Percentiles rank a stretch among this genome's conserved stretches.
These are phyloP conservation scores for Neogale vison DNA, from an alignment of 2,113 vertebrate genomes.

Conservation along the genomic window DNA sequence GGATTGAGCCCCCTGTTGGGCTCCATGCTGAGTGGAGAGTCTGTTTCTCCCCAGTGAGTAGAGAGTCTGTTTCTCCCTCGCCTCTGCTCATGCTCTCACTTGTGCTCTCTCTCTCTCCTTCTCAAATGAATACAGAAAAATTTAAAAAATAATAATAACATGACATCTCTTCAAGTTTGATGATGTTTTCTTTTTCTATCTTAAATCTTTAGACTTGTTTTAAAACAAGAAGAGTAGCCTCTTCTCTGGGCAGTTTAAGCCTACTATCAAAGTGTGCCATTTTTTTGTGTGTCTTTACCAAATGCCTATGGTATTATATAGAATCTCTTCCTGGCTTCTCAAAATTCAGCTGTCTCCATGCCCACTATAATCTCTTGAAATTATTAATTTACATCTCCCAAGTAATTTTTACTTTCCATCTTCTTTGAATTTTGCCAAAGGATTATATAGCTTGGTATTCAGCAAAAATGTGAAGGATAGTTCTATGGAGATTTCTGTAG, in stretches of 20 bases:
- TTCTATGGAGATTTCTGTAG: neutral
- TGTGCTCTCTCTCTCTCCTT: neutral
- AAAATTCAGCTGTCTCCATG: neutral
- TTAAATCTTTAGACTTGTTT: neutral
- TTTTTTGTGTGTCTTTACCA: neutral
- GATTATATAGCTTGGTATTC: neutral
- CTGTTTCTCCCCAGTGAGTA: no score
- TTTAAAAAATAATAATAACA: neutral
- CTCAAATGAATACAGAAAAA: neutral
- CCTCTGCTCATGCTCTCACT: neutral
- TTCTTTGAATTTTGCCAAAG: neutral
- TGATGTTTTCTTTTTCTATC: neutral
- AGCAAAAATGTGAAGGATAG: neutral
- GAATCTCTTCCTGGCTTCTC: neutral
- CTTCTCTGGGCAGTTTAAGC: neutral
- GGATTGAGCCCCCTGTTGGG: neutral
- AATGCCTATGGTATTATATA: neutral
- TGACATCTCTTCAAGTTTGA: neutral
- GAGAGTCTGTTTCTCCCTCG: neutral
- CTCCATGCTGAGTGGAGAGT: neutral
- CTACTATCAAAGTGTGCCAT: neutral
- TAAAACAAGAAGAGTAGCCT: neutral
- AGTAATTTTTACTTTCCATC: neutral
- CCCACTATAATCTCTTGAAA: neutral
- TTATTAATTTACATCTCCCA: neutral